Evolutionary conservation across 2,113 vertebrate genomes (phyloP).

Genomic region (Pseudorhombus dupliciocellatus): DNA sequence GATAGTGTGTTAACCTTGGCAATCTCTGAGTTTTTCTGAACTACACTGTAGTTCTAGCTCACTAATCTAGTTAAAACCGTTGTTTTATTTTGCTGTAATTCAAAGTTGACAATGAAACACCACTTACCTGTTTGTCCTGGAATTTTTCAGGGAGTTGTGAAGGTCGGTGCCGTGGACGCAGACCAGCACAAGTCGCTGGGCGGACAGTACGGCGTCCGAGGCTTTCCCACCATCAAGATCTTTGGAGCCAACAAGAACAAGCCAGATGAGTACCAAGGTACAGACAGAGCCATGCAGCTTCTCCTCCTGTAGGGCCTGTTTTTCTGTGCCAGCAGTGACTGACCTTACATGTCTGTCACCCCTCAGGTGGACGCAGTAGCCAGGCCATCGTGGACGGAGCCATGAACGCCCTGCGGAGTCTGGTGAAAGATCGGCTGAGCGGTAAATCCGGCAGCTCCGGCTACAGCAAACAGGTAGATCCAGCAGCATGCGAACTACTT

Average conservation of each 20-base stretch:
- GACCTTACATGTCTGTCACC: not conserved
- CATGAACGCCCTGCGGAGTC: conserved; percentile 82
- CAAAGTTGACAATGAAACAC: not conserved
- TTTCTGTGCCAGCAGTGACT: not conserved
- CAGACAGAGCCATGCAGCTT: not conserved
- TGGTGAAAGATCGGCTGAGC: conserved; percentile 90
- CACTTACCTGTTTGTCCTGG: conserved; percentile 2
- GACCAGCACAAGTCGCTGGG: conserved; percentile 93
- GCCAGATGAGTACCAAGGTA: conserved; percentile 96
- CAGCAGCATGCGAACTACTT: rapidly evolving
- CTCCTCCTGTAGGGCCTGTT: not conserved
- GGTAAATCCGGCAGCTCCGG: conserved; percentile 86
- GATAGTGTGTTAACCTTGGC: too few species aligned
- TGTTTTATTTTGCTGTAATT: not conserved
- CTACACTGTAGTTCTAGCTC: too few species aligned
- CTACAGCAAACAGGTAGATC: conserved; percentile 86
- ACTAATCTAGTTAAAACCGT: too few species aligned
- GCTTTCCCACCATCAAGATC: conserved; percentile 97
- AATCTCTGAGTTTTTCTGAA: too few species aligned
- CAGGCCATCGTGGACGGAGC: conserved; percentile 94
- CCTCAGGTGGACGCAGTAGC: conserved; percentile 88
- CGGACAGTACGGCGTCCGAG: conserved; percentile 91
- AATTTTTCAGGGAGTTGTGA: conserved; percentile 87
- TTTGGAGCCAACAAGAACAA: conserved; percentile 96
- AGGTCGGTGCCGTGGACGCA: conserved; percentile 94